These are phyloP conservation scores for Hypomesus transpacificus DNA, from an alignment of 2,113 vertebrate species.

Conservation along the genomic window DNA sequence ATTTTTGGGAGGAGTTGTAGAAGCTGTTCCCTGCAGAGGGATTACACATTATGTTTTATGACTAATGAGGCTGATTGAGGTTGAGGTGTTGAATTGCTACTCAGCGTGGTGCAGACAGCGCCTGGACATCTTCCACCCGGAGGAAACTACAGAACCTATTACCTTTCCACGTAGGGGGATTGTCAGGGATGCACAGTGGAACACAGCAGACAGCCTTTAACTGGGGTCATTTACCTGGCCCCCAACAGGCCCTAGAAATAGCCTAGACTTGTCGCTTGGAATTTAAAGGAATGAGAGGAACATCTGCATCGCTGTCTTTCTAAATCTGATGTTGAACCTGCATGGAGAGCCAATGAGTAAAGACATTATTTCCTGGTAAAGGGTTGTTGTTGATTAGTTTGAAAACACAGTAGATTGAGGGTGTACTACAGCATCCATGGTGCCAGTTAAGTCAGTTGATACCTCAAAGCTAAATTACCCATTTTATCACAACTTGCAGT, in stretches of 20 bases:
- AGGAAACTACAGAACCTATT: constrained; percentile 50
- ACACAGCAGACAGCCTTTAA: constrained; percentile 16
- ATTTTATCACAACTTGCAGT: background rate
- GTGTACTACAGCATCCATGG: too few species aligned
- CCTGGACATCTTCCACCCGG: constrained; percentile 27
- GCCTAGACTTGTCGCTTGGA: background rate
- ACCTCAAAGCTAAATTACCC: too few species aligned
- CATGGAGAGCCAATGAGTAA: too few species aligned
- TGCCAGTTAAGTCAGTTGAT: too few species aligned
- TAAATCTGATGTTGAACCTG: too few species aligned
- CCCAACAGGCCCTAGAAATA: background rate
- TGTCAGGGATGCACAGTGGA: constrained; percentile 13
- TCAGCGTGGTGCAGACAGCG: constrained; percentile 33
- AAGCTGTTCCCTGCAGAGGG: constrained; percentile 27
- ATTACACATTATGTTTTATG: constrained; percentile 40
- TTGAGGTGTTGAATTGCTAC: constrained; percentile 30
- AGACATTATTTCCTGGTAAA: too few species aligned
- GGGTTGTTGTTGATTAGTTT: too few species aligned
- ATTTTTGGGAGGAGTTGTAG: constrained; percentile 32
- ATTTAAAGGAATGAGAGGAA: background rate
- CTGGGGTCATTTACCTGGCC: background rate
- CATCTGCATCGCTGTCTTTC: too few species aligned
- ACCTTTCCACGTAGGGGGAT: constrained; percentile 39
- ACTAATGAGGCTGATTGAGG: constrained; percentile 48
- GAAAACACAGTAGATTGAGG: too few species aligned